Conservation (phyloP, 2,888 invertebrate genomes). For the Gnatocerus cornutus region DNA sequence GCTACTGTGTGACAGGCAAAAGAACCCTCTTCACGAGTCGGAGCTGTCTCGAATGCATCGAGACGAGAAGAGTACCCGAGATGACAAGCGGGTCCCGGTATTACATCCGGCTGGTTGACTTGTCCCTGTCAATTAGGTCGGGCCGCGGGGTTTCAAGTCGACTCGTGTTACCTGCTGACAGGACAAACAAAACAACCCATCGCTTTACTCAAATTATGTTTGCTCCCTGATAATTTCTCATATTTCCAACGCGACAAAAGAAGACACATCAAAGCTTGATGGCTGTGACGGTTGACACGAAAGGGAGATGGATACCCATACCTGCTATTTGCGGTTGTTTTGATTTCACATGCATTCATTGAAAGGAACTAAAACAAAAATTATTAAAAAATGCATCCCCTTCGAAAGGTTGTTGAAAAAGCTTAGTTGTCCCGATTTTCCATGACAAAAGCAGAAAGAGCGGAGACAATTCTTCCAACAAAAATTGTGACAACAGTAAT, state of each 20-base stretch:
- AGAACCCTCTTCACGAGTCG: slow-evolving; percentile 66
- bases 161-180: slow-evolving; percentile 68
- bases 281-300: not conserved
- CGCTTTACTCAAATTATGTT: slow-evolving; percentile 63
- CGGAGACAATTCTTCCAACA: too few species aligned
- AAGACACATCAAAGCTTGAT: slow-evolving; percentile 52
- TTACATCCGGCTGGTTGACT: slow-evolving; percentile 71
- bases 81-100: slow-evolving; percentile 67
- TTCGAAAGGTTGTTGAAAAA: too few species aligned
- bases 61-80: slow-evolving; percentile 57
- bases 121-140: slow-evolving; percentile 70
- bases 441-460: too few species aligned
- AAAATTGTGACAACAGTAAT: too few species aligned
- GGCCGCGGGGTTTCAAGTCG: slow-evolving; percentile 65
- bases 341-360: too few species aligned
- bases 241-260: slow-evolving; percentile 57
- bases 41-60: slow-evolving; percentile 51
- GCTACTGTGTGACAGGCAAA: slow-evolving; percentile 68
- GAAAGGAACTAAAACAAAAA: too few species aligned
- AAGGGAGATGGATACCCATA: not conserved
- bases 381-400: too few species aligned
- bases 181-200: slow-evolving; percentile 66
- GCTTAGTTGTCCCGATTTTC: too few species aligned
- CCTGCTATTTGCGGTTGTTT: not conserved
- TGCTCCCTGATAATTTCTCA: slow-evolving; percentile 63